phyloP scores from a whole-genome alignment of 2,797 vertebrate genomes.

The Enteromius viviparus region DNA sequence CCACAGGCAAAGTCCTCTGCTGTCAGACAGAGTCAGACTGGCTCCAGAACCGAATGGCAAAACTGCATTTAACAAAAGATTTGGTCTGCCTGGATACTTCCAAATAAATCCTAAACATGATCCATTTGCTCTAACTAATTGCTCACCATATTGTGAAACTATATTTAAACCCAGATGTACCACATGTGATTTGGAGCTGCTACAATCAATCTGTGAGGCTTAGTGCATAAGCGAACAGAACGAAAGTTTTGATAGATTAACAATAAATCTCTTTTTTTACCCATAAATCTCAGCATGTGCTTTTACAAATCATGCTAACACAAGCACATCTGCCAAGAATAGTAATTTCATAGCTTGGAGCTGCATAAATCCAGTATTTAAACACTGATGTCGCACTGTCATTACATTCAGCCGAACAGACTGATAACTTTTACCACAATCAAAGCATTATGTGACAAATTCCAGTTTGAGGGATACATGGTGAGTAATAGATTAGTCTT shows the following conservation, averaged over 20 bases:
- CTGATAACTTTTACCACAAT: constrained; percentile 22
- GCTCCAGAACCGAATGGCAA: background rate
- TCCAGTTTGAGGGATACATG: background rate
- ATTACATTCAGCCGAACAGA: background rate
- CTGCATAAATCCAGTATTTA: background rate
- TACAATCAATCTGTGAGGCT: constrained; percentile 31
- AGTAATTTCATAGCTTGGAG: background rate
- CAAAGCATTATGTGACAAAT: constrained; percentile 9
- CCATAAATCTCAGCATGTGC: constrained; percentile 17
- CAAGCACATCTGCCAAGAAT: background rate
- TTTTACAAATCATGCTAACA: background rate
- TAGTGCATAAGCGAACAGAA: background rate
- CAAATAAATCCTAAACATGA: background rate
- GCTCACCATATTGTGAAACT: background rate
- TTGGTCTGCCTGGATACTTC: background rate
- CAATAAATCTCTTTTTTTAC: constrained; percentile 16
- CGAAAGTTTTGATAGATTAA: constrained; percentile 35
- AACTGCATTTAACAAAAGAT: background rate
- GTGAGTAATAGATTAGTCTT: constrained; percentile 2
- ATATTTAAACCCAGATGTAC: constrained; percentile 15
- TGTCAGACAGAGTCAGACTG: constrained; percentile 8
- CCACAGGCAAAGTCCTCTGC: background rate
- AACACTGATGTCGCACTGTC: background rate
- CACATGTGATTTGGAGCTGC: background rate
- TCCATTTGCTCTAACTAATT: constrained; percentile 13